Conservation (phyloP, 1,140 invertebrate genomes). For the Cephus cinctus region DNA sequence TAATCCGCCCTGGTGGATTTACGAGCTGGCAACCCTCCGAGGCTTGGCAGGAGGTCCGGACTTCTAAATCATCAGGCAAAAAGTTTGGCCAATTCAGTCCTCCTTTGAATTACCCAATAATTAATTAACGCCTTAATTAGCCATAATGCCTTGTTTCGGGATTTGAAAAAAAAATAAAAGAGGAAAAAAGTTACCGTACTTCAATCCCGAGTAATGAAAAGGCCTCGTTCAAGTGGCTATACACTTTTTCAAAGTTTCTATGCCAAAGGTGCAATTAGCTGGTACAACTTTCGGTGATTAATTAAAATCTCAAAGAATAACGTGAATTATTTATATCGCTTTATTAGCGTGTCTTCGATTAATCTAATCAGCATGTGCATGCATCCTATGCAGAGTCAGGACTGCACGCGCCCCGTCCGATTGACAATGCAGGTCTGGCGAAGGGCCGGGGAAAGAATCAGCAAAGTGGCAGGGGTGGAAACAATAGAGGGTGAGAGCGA, state of each 20-base stretch:
- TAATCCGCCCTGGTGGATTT: constrained; percentile 49
- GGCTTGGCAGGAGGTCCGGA: constrained; percentile 27
- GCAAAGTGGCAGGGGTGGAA: constrained; percentile 22
- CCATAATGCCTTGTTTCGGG: constrained; percentile 12
- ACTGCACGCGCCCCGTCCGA: no score
- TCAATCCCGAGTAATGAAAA: no score
- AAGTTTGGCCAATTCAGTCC: constrained; percentile 18
- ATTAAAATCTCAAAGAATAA: no score
- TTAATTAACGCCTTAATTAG: constrained; percentile 42
- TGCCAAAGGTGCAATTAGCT: no score
- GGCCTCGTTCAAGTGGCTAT: no score
- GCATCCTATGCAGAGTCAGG: no score
- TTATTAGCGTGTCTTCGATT: no score
- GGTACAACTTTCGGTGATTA: no score
- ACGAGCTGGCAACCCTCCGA: constrained; percentile 30
- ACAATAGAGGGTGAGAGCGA: constrained; percentile 21
- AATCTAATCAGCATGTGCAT: no score
- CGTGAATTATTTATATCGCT: no score
- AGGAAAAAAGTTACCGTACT: not conserved
- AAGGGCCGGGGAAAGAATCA: constrained; percentile 11
- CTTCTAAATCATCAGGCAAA: constrained; percentile 37
- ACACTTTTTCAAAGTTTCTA: no score
- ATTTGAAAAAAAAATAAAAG: constrained; percentile 4
- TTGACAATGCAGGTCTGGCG: no score
- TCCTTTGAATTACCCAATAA: constrained; percentile 29